Percentiles rank a stretch among this genome's conserved stretches.
These are phyloP conservation scores for Ichneumon xanthorius DNA, from an alignment of 2,888 invertebrate genomes.

Conservation along the genomic window DNA sequence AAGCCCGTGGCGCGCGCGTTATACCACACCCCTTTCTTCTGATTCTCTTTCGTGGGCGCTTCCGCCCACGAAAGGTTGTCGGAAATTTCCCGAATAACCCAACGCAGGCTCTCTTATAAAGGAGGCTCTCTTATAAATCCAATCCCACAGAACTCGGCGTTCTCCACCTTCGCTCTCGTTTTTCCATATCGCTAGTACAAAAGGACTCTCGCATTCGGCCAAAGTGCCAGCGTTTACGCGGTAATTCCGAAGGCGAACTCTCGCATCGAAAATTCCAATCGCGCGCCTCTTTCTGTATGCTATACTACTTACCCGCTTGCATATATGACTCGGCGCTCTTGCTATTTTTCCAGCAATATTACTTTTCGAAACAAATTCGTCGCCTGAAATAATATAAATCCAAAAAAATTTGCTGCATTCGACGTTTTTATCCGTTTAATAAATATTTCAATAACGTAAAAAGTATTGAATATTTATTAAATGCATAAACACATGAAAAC, in stretches of 20 bases:
- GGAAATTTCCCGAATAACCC: slow-evolving; percentile 48
- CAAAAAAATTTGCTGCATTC: no score
- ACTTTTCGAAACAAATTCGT: neutral
- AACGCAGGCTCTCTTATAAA: no score
- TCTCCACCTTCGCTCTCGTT: slow-evolving; percentile 23
- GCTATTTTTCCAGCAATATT: slow-evolving; percentile 9
- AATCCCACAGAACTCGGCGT: neutral
- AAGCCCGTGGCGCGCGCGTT: slow-evolving; percentile 45
- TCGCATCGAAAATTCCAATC: slow-evolving; percentile 57
- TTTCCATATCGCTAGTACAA: slow-evolving; percentile 47
- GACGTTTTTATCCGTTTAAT: no score
- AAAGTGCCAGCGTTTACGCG: slow-evolving; percentile 48
- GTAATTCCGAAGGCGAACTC: slow-evolving; percentile 46
- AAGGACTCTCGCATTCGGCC: slow-evolving; percentile 48
- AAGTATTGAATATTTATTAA: no score
- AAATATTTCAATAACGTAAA: no score
- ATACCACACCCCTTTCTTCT: slow-evolving; percentile 28
- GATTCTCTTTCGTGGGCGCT: slow-evolving; percentile 27
- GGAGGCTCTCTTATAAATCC: slow-evolving; percentile 12
- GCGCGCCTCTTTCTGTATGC: neutral
- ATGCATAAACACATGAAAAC: no score
- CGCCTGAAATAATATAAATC: no score
- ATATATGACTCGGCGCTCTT: neutral
- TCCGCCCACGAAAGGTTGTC: slow-evolving; percentile 42
- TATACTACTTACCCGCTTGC: neutral